Percentiles rank a stretch among this genome's conserved stretches.
These are phyloP conservation scores for Oreochromis niloticus DNA, from an alignment of 2,113 vertebrate genomes.

Conservation along the genomic window DNA sequence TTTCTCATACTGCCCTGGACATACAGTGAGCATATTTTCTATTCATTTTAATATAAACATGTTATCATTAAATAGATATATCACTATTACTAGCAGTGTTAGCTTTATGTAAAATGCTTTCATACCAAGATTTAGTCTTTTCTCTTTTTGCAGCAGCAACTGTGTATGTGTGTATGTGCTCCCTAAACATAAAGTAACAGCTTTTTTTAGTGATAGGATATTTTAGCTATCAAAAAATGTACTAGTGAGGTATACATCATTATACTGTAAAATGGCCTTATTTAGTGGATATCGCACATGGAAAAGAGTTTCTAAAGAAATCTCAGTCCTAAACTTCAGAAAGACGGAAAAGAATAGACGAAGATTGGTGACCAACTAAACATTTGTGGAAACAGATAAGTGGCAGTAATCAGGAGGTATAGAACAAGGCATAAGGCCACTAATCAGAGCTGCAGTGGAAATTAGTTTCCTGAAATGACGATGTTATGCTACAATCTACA, in stretches of 20 bases:
- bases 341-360: not conserved
- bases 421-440: not conserved
- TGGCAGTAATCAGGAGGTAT: not conserved
- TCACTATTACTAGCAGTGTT: not conserved
- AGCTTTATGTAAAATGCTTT: not conserved
- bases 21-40: not conserved
- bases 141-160: not conserved
- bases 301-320: not conserved
- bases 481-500: not conserved
- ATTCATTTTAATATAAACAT: not conserved
- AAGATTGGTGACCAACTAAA: not conserved
- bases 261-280: no score
- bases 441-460: not conserved
- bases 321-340: not conserved
- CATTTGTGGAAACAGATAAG: not conserved
- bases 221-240: not conserved
- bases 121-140: not conserved
- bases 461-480: not conserved
- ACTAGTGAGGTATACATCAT: not conserved
- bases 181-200: not conserved
- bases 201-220: not conserved
- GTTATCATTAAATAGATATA: not conserved
- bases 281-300: rapidly evolving
- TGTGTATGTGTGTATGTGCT: not conserved
- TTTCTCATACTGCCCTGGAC: not conserved